Evolutionary conservation across 1,140 invertebrate species (phyloP).

Genomic region (Bombus terrestris): DNA sequence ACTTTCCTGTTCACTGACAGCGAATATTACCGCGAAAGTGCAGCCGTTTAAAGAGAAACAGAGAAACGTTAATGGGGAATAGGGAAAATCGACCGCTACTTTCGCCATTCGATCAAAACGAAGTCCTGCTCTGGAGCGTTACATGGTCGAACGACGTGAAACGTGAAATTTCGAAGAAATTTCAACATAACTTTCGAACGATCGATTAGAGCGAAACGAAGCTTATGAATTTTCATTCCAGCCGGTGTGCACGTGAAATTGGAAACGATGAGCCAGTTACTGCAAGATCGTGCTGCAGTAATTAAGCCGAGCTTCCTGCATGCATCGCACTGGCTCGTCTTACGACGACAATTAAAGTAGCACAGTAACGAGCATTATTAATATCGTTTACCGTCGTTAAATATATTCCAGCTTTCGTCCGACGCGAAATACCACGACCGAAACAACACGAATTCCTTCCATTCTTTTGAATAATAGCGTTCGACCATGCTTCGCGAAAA

Average conservation of each 20-base stretch:
- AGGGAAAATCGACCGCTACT: not conserved
- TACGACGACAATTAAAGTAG: slow-evolving; percentile 30
- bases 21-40: not conserved
- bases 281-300: slow-evolving; percentile 47
- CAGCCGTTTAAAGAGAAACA: not conserved
- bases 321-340: slow-evolving; percentile 2
- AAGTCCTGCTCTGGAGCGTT: not conserved
- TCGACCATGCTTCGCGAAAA: not conserved
- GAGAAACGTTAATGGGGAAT: not conserved
- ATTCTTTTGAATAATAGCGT: not conserved
- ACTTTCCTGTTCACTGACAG: not conserved
- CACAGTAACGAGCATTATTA: slow-evolving; percentile 42
- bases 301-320: slow-evolving; percentile 32
- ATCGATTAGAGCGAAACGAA: not conserved
- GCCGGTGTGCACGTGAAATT: slow-evolving; percentile 20
- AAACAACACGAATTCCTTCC: not conserved
- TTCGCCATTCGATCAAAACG: not conserved
- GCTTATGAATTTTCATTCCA: slow-evolving; percentile 16
- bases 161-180: not conserved
- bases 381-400: slow-evolving; percentile 29
- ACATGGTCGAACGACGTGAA: not conserved
- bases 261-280: slow-evolving; percentile 29
- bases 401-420: not conserved
- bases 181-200: not conserved
- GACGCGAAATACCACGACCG: not conserved